Evolutionary conservation across 2,888 invertebrate genomes (phyloP).

Genomic region (Dryobota labecula): DNA sequence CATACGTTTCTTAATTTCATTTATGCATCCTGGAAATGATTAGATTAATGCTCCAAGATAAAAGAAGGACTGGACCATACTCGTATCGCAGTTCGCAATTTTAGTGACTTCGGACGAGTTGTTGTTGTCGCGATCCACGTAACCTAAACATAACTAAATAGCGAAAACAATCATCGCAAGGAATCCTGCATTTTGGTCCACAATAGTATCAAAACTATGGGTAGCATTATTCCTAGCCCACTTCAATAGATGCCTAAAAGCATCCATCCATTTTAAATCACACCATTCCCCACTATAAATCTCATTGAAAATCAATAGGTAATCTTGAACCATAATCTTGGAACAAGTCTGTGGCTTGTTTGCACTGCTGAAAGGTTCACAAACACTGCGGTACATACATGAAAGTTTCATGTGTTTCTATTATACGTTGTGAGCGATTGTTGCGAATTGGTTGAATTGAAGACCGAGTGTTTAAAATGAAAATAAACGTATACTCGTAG

Average conservation of each 20-base stretch:
- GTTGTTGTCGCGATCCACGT: no score
- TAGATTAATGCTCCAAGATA: no score
- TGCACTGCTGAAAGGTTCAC: slow-evolving; percentile 78
- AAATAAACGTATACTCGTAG: background rate
- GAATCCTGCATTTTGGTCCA: background rate
- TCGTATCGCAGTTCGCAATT: no score
- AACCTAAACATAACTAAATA: background rate
- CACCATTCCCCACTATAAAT: slow-evolving; percentile 27
- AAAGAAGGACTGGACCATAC: no score
- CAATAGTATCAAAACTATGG: background rate
- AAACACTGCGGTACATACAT: slow-evolving; percentile 70
- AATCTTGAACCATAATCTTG: slow-evolving; percentile 55
- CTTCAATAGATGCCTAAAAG: slow-evolving; percentile 8
- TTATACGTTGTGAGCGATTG: slow-evolving; percentile 29
- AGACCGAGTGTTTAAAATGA: background rate
- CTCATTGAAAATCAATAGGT: slow-evolving; percentile 73
- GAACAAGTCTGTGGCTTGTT: slow-evolving; percentile 73
- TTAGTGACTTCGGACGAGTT: no score
- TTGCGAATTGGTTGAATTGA: slow-evolving; percentile 16
- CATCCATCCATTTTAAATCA: slow-evolving; percentile 32
- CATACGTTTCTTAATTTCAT: no score
- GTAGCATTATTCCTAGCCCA: background rate
- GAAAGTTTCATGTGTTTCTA: slow-evolving; percentile 74
- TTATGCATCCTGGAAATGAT: no score
- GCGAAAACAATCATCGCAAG: background rate